Evolutionary conservation across 2,113 vertebrate genomes (phyloP).

Genomic region (Pantherophis guttatus): DNA sequence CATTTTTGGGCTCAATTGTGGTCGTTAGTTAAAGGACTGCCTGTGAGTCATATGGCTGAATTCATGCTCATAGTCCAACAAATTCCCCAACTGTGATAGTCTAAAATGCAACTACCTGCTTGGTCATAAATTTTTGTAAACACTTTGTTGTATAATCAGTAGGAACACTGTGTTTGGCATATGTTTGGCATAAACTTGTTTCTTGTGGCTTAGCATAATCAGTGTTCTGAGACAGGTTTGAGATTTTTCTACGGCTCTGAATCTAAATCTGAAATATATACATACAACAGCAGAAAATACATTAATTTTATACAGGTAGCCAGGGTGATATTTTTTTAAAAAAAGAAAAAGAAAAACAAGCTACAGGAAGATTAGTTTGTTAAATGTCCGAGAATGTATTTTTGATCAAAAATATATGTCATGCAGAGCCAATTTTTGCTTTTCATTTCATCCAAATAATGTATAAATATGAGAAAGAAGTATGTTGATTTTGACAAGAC

Average conservation of each 20-base stretch:
- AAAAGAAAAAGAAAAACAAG: neutral
- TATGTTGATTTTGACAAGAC: neutral
- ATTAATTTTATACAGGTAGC: neutral
- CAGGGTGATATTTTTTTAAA: neutral
- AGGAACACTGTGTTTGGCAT: neutral
- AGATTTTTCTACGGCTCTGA: neutral
- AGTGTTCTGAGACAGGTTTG: neutral
- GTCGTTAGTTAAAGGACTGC: neutral
- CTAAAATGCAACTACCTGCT: neutral
- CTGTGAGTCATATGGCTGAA: neutral
- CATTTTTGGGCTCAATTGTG: neutral
- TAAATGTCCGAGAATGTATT: neutral
- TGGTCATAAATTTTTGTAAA: neutral
- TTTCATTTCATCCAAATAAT: neutral
- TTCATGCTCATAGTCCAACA: neutral
- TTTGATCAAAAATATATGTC: neutral
- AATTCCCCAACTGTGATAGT: neutral
- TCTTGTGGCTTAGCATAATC: neutral
- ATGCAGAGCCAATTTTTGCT: neutral
- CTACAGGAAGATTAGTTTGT: neutral
- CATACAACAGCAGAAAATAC: neutral
- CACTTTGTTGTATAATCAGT: neutral
- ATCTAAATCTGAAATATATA: neutral
- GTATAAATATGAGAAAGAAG: neutral
- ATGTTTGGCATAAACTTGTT: neutral